Base-by-base conservation (phyloP, 2,888 invertebrate genomes). In the Caenorhabditis sp. region DNA sequence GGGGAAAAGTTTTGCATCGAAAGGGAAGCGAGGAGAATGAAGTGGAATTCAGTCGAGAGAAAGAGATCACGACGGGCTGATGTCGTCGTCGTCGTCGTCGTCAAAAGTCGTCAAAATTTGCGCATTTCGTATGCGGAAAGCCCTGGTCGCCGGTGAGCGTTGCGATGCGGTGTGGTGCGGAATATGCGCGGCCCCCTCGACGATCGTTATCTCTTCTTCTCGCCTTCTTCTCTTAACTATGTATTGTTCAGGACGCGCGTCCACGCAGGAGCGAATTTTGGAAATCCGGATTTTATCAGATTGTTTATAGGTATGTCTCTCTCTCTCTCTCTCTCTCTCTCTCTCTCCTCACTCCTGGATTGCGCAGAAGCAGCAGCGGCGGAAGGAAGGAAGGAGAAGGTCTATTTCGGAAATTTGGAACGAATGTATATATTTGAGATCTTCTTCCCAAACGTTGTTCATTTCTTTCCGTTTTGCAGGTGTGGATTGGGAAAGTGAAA, bases 231-330 rank as follows among this genome's bases (percentile, higher is more conserved):
- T 24, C 53, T 66, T 72, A 72, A 72, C 62, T 72, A 62, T 72
- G 71, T 72, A 71, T 71, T 71, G 70, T 71, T 56, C 68, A 50
- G 39, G 41, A 26, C 32, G 43, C 37, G 30, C 30, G 13, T n/a
- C 37, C 37, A 26, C 52, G 22, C 37, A 11, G 2, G 17, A 17
- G 32, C 24, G 43, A 62, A 72, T 72, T 72, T 72, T 73, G 53
- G 56, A 73, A 73, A 73, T 73, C 73, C 73, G 73, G 73, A 73
- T 73, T 65, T 73, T 65, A 73, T 73, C 73, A 73, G 72, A 72
- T 72, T 72, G 72, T 72, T 71, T 72, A 72, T 72, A 72, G 72
- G 63, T 72, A 50, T 65, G 55, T 43, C 32, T 32, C 35, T 30
- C 30, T 17, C 22, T n/a, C 32, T n/a, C n/a, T n/a, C n/a, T n/a